phyloP scores from a whole-genome alignment of 2,888 invertebrate genomes.

The Dicycla oo region DNA sequence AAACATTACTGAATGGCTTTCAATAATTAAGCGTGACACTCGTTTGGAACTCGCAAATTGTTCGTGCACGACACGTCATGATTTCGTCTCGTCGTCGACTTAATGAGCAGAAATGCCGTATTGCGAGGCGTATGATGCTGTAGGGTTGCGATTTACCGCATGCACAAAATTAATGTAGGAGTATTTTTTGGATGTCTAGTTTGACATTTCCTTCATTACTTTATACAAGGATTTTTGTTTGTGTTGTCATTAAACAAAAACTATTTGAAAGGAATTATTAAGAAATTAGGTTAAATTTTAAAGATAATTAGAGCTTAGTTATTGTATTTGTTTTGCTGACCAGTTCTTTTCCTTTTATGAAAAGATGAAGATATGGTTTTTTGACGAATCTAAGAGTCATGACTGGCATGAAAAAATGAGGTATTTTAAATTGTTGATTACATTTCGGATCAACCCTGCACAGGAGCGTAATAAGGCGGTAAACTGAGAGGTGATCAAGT shows the following conservation, averaged over 20 bases:
- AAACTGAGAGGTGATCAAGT: constrained; percentile 70
- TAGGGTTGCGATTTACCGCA: constrained; percentile 46
- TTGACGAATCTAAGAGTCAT: background rate
- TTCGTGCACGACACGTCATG: constrained; percentile 73
- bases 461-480: constrained; percentile 63
- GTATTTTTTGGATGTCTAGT: background rate
- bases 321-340: background rate
- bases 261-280: background rate
- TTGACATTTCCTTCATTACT: background rate
- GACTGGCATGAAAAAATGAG: background rate
- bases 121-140: constrained; percentile 25
- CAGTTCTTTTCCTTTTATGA: background rate
- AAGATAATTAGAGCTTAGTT: background rate
- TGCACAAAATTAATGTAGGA: background rate
- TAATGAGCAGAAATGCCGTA: constrained; percentile 81
- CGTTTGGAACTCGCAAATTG: constrained; percentile 57
- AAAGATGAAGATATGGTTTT: background rate
- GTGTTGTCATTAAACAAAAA: background rate
- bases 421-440: background rate
- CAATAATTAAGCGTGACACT: constrained; percentile 63
- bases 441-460: constrained; percentile 38
- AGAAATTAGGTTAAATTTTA: background rate
- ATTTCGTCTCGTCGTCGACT: constrained; percentile 80
- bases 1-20: constrained; percentile 63
- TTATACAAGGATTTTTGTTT: background rate